Conservation (phyloP, 2,888 invertebrate species). For the Sphaeridia pumilis region DNA sequence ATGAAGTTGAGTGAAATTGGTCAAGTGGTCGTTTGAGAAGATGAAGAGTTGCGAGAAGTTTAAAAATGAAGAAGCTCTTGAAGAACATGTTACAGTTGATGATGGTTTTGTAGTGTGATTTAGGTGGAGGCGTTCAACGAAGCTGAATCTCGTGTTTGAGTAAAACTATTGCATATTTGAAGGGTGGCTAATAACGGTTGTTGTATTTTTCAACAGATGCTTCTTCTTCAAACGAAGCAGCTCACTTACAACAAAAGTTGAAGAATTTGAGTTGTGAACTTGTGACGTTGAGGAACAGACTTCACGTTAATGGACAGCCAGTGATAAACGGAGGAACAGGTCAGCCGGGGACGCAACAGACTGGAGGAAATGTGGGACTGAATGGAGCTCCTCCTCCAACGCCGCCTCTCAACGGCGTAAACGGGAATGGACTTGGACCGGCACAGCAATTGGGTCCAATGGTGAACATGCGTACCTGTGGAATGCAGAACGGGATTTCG, state of each 20-base stretch:
- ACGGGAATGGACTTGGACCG: not conserved
- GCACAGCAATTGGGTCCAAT: not conserved
- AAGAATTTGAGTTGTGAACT: conserved; percentile 82
- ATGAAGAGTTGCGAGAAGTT: no score
- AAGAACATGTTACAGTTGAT: no score
- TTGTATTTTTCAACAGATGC: conserved; percentile 56
- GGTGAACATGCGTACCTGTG: not conserved
- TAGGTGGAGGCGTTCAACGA: no score
- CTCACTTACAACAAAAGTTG: conserved; percentile 79
- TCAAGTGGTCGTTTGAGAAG: no score
- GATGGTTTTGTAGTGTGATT: no score
- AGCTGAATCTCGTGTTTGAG: no score
- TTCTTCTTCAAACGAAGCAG: conserved; percentile 86
- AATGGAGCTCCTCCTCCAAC: conserved; percentile 10
- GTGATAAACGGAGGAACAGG: conserved; percentile 17
- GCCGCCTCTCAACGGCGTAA: not conserved
- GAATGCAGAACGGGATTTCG: not conserved
- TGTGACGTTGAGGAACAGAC: conserved; percentile 77
- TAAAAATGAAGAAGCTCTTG: no score
- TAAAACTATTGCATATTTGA: no score
- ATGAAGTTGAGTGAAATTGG: no score
- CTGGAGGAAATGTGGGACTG: not conserved
- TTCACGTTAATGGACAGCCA: conserved; percentile 54
- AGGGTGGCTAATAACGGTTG: not conserved
- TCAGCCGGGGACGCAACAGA: conserved; percentile 30